Base-by-base conservation (phyloP, 2,797 vertebrate species). In the Rhynchotus rufescens region DNA sequence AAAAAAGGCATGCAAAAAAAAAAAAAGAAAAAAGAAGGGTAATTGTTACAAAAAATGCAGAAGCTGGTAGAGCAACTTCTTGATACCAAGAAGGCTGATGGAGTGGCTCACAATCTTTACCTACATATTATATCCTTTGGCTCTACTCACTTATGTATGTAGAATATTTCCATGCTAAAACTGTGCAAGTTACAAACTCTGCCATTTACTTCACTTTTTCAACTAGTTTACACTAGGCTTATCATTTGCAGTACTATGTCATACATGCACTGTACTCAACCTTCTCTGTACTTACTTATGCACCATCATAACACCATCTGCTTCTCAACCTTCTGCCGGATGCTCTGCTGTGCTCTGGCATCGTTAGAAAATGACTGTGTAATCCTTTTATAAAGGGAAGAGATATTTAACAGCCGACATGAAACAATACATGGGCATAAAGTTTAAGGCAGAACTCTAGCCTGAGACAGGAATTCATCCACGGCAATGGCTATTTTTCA, bases 401-500 rank as follows among this genome's bases (percentile, higher is more conserved):
- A 66, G 86, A 84, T 38, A 82, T 15, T 82, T 86, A 71, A 64
- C 16, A 86, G 56, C 12, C 69, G 59, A 36, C 69, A 83, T 10
- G 38, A 86, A 84, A 64, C 61, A 45, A 80, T 19, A 79, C 1
- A 15, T 3, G 64, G 84, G 61, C 36, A 57, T 60, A 69, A 80
- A 77, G 60, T 59, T 82, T 32, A 69, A 89, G 34, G 57, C 78
- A 74, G 9, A 77, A 57, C 36, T 84, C 44, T 25, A 90, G 86
- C 17, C 45, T 15, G 15, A 94, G 36, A 74, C 36, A 77, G 17
- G 25, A 72, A 85, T 72, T 85, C 71, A 86, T 89, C 78, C 84
- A 62, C 83, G 73, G 81, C 64, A 91, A 92, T 16, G 60, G 57
- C 65, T 51, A 20, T 19, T 76, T 94, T 61, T 42, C 74, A 94